Evolutionary conservation across 1,140 invertebrate species (phyloP), one percentile per base, ranked within the genome.

Genomic region (Drosophila repletoides): DNA sequence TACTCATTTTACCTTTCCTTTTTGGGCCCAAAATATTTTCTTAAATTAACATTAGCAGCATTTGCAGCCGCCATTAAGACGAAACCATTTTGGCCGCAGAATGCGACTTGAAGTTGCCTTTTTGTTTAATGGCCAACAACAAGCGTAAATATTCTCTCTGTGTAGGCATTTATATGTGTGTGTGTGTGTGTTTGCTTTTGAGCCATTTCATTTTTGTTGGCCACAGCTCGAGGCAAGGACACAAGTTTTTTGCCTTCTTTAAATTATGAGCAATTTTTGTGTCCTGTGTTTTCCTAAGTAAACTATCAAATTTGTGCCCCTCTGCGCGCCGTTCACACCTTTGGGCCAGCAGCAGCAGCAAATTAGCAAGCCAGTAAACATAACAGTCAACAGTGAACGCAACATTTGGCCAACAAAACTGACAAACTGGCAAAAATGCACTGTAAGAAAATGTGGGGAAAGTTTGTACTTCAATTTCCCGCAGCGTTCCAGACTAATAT

Each of bases 21-120:
- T n/a, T n/a, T n/a, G n/a, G n/a, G 31, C 19, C 26, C 9, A n/a
- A 60, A 70, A 75, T 60, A 76, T 86, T 86, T 86, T 86, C 80
- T 86, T 80, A 86, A 86, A 86, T 86, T 86, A 86, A 86, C 81
- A 86, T 86, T 86, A 86, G 72, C 80, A 80, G 71, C 80, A 76
- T 86, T 86, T 80, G 80, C 64, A 80, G 60, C 49, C 45, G 72
- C 67, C 72, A 84, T 84, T 84, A 84, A 84, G 79, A 58, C 40
- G 29, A 36, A 36, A 41, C 55, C 63, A 53, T 65, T 60, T 49
- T 15, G 49, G 53, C 69, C 52, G 36, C 75, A 76, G 66, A 58
- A 59, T 53, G 38, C 74, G 53, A 60, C 49, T 51, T 52, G 28
- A 2, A 24, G 40, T 24, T 28, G 67, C 61, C 53, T 67, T 72